Base-by-base conservation (phyloP, 2,888 invertebrate genomes). In the Siphonodentalium dalli region DNA sequence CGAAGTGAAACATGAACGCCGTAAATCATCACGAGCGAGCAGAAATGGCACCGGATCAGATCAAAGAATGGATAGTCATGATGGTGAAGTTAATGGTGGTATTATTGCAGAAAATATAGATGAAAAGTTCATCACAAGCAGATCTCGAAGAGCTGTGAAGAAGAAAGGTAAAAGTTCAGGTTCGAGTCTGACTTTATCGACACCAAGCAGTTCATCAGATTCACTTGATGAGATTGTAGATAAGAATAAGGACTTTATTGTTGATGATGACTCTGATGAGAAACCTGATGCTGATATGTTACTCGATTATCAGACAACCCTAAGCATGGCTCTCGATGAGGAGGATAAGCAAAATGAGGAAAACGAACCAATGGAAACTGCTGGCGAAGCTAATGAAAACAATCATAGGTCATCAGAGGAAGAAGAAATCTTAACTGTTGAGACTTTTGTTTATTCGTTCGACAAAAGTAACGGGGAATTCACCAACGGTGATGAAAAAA, bases 141-240 rank as follows among this genome's bases (percentile, higher is more conserved):
- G 40, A 34, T 54, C 2, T 28, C 59, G 49, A 51, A 62, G 44
- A 50, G 48, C 15, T 18, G 35, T 28, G 21, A 40, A 40, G 34
- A 49, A 48, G 56, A 58, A 58, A 57, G 56, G 54, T 42, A 57
- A 61, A 52, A 61, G 62, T 29, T 69, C 74, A 2, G 70, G 69
- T 24, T 65, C 69, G 1, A 74, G 71, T 58, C 65, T 72, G 43
- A 75, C 72, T 6, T 63, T 74, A 33, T 74, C 75, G 6, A 72
- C 75, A 2, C 71, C 74, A 28, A 73, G 71, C 56, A 66, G 66
- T 15, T 74, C 75, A 6, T 41, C 59, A 6, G 60, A 65, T 21
- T 66, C 69, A 7, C 71, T 72, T 6, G 51, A 65, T 15, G 65
- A 64, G 35, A 45, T 58, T 28, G 65, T 63, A 42, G 59, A 65